Conservation (phyloP, 2,113 vertebrate genomes). For the Telmatochromis brachygnathus region DNA sequence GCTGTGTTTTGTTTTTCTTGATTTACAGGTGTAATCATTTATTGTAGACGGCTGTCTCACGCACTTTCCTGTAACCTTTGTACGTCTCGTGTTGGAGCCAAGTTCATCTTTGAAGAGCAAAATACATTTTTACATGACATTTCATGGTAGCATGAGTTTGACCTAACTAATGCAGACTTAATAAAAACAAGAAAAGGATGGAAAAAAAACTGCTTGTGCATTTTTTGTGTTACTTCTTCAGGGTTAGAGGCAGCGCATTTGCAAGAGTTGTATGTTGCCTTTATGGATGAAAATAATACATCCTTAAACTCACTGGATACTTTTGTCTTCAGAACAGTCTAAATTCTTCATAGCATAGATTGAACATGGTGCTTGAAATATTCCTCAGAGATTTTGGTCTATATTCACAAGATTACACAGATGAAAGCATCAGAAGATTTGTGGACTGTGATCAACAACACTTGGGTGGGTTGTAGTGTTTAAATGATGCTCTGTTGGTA, state of each 20-base stretch:
- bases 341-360: background rate
- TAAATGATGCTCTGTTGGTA: background rate
- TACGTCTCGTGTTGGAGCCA: background rate
- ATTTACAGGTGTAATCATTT: background rate
- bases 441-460: background rate
- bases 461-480: background rate
- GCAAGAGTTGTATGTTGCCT: background rate
- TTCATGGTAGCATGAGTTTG: constrained; percentile 2
- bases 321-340: background rate
- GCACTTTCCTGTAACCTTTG: background rate
- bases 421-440: background rate
- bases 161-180: background rate
- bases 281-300: background rate
- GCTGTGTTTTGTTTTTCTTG: background rate
- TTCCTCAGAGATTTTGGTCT: background rate
- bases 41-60: background rate
- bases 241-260: background rate
- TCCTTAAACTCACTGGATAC: background rate
- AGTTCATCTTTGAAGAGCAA: background rate
- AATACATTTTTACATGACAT: background rate
- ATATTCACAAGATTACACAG: background rate
- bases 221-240: background rate
- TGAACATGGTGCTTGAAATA: background rate
- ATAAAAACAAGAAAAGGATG: background rate
- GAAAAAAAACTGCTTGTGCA: background rate